Evolutionary conservation across 1,140 invertebrate genomes (phyloP), one percentile per base, ranked within the genome.

Genomic region (Zelostemma sp.): DNA sequence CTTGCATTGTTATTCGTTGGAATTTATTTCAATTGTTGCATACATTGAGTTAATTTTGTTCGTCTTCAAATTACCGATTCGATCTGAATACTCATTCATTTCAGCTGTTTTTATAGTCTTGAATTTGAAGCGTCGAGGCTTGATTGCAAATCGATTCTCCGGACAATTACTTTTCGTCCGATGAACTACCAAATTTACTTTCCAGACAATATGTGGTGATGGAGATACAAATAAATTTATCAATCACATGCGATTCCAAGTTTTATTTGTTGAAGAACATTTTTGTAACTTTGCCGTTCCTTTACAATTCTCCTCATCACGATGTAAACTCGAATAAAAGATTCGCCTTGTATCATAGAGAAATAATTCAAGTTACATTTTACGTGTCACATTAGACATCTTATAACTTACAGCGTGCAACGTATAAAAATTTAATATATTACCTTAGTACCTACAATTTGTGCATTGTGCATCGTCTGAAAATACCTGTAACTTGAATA

Each of bases 11-110:
- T n/a, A n/a, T n/a, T n/a, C n/a, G n/a, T n/a, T n/a, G n/a, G n/a
- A n/a, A n/a, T n/a, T n/a, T n/a, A n/a, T n/a, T n/a, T n/a, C n/a
- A n/a, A n/a, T n/a, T n/a, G 38, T 35, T 55, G 21, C 40, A 50
- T 33, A 50, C 9, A 35, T 45, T 17, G 41, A 38, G 35, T 51
- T 19, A 11, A 50, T 56, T 57, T 21, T 25, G 38, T 57, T 64
- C 51, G 57, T 64, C 47, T 41, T 56, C n/a, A 25, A 35, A 54
- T 47, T 66, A 55, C 58, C 59, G 58, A 55, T 38, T 35, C 25
- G 61, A 64, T 57, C 45, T 14, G 45, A 50, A 38, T 45, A 47
- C 57, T 59, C 54, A 59, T 54, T 33, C 21, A 54, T 58, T 58
- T 28, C 28, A 15, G 9, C 14, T 16, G 33, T 46, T 19, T 28